Base-by-base conservation (phyloP, 1,140 invertebrate genomes). In the Trichomalopsis sarcophagae region DNA sequence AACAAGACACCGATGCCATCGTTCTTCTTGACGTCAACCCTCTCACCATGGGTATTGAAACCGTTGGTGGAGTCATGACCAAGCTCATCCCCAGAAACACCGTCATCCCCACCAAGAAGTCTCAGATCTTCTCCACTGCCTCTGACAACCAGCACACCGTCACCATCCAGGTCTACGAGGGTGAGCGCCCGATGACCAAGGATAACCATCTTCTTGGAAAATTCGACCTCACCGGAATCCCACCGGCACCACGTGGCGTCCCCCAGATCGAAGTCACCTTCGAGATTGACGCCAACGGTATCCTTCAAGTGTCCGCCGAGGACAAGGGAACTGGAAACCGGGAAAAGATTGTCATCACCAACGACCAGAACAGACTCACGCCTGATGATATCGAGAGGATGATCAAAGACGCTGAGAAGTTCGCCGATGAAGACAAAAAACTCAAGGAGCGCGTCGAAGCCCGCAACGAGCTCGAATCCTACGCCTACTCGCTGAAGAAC, bases 191-290 rank as follows among this genome's bases (percentile, higher is more conserved):
- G 44, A 99, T 99, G 99, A 99, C 99, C 85, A 99, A 99, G 93
- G 99, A 99, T 92, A 99, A 99, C 93, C 98, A 99, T 94, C 94
- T 98, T 79, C 94, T 99, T 47, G 98, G 98, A 85, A 99, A 99
- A 93, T 99, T 99, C 93, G 99, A 99, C 92, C 93, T 99, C 40
- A 99, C 98, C 86, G 99, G 98, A 77, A 99, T 99, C 87, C 99
- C 99, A 87, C 98, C 98, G 66, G 98, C 99, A 74, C 98, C 98
- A 5, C 95, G 99, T 91, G 99, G 99, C 85, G 98, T 99, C 69
- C 98, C 99, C n/a, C 98, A 99, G 93, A 99, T 99, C 91, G 98
- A 99, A 94, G 98, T 99, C 2, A 99, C 98, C 0, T 99, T 99
- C 91, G 99, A 99, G 94, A 99, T 99, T 89, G 99, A 99, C 90